Percentiles rank a stretch among this genome's conserved stretches.
Conservation (phyloP, 2,888 invertebrate species). For the Campoplex capitator region DNA sequence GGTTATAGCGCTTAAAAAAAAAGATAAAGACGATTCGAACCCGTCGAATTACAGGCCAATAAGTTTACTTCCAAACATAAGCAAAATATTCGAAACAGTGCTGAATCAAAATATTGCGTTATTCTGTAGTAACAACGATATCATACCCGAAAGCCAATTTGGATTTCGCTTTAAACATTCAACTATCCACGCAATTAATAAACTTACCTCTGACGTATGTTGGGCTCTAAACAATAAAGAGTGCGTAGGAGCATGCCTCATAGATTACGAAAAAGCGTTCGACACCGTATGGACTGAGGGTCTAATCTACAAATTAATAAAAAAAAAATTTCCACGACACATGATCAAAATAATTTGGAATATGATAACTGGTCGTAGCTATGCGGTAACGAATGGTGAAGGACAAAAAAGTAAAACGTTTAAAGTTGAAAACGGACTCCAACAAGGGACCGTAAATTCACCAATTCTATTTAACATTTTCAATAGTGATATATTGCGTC, state of each 20-base stretch:
- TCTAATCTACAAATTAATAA: slow-evolving; percentile 67
- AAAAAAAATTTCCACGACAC: slow-evolving; percentile 65
- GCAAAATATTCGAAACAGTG: slow-evolving; percentile 72
- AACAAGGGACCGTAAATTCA: slow-evolving; percentile 67
- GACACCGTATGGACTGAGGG: slow-evolving; percentile 69
- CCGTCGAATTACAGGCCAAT: slow-evolving; percentile 71
- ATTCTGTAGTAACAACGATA: slow-evolving; percentile 53
- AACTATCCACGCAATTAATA: slow-evolving; percentile 46
- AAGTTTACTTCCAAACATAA: slow-evolving; percentile 72
- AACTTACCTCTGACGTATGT: slow-evolving; percentile 62
- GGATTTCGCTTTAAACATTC: slow-evolving; percentile 71
- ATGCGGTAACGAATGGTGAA: slow-evolving; percentile 17
- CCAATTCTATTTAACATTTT: slow-evolving; percentile 66
- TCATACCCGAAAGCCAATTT: slow-evolving; percentile 72
- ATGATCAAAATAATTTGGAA: slow-evolving; percentile 69
- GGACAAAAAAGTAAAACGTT: slow-evolving; percentile 44
- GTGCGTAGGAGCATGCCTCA: slow-evolving; percentile 57
- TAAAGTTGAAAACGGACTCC: slow-evolving; percentile 64
- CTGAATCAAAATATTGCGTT: slow-evolving; percentile 63
- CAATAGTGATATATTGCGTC: slow-evolving; percentile 42
- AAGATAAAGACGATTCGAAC: slow-evolving; percentile 56
- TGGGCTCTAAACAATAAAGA: slow-evolving; percentile 47
- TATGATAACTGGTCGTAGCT: slow-evolving; percentile 61
- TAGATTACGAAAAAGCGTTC: slow-evolving; percentile 67
- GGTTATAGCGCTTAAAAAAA: slow-evolving; percentile 69